Evolutionary conservation across 2,888 invertebrate species (phyloP), one percentile per base, ranked within the genome.

Genomic region (Erpobdella octoculata): DNA sequence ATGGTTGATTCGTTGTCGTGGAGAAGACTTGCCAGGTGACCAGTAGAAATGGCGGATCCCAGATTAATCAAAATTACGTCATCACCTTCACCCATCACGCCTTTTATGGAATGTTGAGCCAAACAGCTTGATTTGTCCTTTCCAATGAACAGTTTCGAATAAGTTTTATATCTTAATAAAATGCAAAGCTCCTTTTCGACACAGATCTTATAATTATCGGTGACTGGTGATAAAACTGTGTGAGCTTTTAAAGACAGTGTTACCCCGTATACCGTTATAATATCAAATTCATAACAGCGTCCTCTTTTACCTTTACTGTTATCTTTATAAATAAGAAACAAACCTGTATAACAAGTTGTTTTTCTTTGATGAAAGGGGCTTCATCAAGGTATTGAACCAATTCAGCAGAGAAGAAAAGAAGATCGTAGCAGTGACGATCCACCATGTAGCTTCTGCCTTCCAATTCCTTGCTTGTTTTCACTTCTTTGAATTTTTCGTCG

Each of bases 101-200:
- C 76, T 59, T 78, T 78, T 15, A 81, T 78, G 1, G 80, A 78
- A 73, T 80, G 79, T 6, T 80, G 79, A 0, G 80, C 81, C 59
- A 81, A 75, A 72, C 80, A 80, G 71, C 81, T 81, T 4, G 82
- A 80, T 75, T 81, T 81, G 77, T 82, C 82, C 82, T 82, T n/a
- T n/a, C n/a, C n/a, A n/a, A n/a, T n/a, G n/a, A n/a, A n/a, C n/a
- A n/a, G n/a, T n/a, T n/a, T n/a, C n/a, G n/a, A n/a, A n/a, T n/a
- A n/a, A n/a, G n/a, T n/a, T n/a, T n/a, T n/a, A n/a, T n/a, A n/a
- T n/a, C n/a, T n/a, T n/a, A n/a, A n/a, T n/a, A n/a, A n/a, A n/a
- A n/a, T n/a, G n/a, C n/a, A n/a, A n/a, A n/a, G n/a, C n/a, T n/a
- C n/a, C n/a, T n/a, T n/a, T n/a, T n/a, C n/a, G n/a, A n/a, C n/a